Percentiles rank a stretch among this genome's conserved stretches.
These are phyloP conservation scores for Lycia hirtaria DNA, from an alignment of 2,888 invertebrate species.

Conservation along the genomic window DNA sequence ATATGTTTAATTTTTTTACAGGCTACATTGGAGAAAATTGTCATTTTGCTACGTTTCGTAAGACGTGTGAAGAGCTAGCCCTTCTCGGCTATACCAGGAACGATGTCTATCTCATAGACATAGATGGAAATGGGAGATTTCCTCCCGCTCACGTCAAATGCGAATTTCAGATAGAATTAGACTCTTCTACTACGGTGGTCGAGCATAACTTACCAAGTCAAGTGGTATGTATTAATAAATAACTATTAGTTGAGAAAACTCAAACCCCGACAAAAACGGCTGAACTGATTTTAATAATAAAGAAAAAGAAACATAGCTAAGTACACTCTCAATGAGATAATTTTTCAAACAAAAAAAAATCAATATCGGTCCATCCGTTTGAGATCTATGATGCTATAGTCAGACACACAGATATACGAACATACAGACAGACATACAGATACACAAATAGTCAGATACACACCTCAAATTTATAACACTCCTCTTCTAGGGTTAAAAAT, in stretches of 20 bases:
- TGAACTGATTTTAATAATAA: too few species aligned
- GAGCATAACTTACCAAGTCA: slow-evolving; percentile 96
- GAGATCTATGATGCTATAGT: too few species aligned
- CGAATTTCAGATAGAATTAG: slow-evolving; percentile 94
- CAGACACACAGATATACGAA: too few species aligned
- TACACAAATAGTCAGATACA: too few species aligned
- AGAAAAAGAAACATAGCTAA: too few species aligned
- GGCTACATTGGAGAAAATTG: slow-evolving; percentile 97
- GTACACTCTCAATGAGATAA: too few species aligned
- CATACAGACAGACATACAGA: too few species aligned
- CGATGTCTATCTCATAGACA: slow-evolving; percentile 96
- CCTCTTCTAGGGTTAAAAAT: too few species aligned
- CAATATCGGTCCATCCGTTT: too few species aligned
- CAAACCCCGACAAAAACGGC: background rate
- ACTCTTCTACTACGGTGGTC: slow-evolving; percentile 94
- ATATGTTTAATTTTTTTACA: slow-evolving; percentile 47
- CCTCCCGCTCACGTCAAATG: slow-evolving; percentile 97
- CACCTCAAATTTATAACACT: too few species aligned
- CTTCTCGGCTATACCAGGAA: slow-evolving; percentile 94
- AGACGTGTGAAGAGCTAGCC: slow-evolving; percentile 96
- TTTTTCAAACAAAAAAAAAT: too few species aligned
- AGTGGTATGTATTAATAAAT: slow-evolving; percentile 82
- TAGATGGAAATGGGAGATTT: slow-evolving; percentile 96
- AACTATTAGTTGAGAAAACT: background rate
- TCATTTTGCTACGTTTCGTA: slow-evolving; percentile 95